Evolutionary conservation across 2,888 invertebrate species (phyloP).

Genomic region (Argynnis bischoffii): DNA sequence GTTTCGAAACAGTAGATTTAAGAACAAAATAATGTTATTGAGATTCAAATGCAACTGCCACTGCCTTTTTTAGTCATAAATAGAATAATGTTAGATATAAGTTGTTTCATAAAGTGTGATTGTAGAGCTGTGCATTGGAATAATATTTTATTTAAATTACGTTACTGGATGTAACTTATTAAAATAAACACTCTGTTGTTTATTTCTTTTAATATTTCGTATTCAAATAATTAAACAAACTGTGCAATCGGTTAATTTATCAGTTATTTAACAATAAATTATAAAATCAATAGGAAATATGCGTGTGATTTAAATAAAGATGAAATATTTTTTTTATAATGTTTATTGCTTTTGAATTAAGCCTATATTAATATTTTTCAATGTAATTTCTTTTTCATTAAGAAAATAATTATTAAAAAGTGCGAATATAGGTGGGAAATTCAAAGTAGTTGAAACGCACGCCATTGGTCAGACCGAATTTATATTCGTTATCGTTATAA

Average conservation of each 20-base stretch:
- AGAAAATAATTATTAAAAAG: too few relatives aligned
- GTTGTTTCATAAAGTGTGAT: constrained; percentile 26
- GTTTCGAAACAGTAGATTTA: constrained; percentile 75
- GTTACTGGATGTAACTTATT: constrained; percentile 4
- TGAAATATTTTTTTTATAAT: too few relatives aligned
- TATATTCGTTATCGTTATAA: too few relatives aligned
- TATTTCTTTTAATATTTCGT: background rate
- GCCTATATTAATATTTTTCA: too few relatives aligned
- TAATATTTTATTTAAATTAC: constrained; percentile 13
- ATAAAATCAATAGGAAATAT: background rate
- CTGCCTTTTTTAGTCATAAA: constrained; percentile 51
- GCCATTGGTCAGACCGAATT: too few relatives aligned
- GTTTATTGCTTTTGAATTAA: too few relatives aligned
- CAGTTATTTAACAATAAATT: background rate
- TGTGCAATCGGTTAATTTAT: background rate
- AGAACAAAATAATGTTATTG: constrained; percentile 41
- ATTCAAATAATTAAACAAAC: background rate
- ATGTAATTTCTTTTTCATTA: too few relatives aligned
- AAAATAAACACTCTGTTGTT: background rate
- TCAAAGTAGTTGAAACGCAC: too few relatives aligned
- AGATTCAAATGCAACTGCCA: constrained; percentile 39
- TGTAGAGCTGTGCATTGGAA: constrained; percentile 27
- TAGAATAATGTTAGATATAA: constrained; percentile 37
- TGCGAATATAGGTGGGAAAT: too few relatives aligned
- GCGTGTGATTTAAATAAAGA: too few relatives aligned